Evolutionary conservation across 2,888 invertebrate species (phyloP).

Genomic region (Brenthis daphne): DNA sequence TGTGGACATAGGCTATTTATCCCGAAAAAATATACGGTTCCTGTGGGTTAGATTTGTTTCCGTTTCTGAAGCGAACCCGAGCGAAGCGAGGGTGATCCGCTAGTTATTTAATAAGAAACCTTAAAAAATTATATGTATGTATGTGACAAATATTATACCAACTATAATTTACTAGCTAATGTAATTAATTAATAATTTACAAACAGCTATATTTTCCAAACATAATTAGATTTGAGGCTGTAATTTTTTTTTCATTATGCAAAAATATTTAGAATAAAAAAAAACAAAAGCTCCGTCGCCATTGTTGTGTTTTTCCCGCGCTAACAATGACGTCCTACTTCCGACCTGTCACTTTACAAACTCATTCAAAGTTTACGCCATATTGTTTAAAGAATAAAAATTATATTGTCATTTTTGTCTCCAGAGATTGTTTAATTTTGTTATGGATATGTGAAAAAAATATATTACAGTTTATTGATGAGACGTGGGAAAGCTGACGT

Average conservation of each 20-base stretch:
- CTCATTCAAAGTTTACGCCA: constrained; percentile 6
- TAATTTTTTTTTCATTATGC: constrained; percentile 19
- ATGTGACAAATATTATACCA: too few species aligned
- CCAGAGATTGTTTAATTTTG: constrained; percentile 6
- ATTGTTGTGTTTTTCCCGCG: constrained; percentile 35
- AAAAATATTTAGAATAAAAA: constrained; percentile 28
- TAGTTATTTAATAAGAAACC: too few species aligned
- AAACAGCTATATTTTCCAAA: too few species aligned
- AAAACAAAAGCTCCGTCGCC: constrained; percentile 27
- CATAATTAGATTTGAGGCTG: background rate
- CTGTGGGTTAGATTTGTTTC: too few species aligned
- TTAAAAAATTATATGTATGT: too few species aligned
- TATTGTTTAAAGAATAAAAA: constrained; percentile 32
- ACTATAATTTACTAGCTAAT: too few species aligned
- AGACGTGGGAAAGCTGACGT: constrained; percentile 6
- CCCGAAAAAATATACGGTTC: too few species aligned
- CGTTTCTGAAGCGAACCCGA: too few species aligned
- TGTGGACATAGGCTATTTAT: too few species aligned
- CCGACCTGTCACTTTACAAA: constrained; percentile 40
- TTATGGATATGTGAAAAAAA: constrained; percentile 19
- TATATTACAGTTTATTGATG: constrained; percentile 7
- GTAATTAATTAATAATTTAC: too few species aligned
- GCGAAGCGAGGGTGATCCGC: too few species aligned
- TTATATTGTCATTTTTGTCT: constrained; percentile 11
- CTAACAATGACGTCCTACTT: constrained; percentile 41